phyloP scores from a whole-genome alignment of 30 jellyfish, hydroid and myxozoan species.

The Chironex yamaguchii region DNA sequence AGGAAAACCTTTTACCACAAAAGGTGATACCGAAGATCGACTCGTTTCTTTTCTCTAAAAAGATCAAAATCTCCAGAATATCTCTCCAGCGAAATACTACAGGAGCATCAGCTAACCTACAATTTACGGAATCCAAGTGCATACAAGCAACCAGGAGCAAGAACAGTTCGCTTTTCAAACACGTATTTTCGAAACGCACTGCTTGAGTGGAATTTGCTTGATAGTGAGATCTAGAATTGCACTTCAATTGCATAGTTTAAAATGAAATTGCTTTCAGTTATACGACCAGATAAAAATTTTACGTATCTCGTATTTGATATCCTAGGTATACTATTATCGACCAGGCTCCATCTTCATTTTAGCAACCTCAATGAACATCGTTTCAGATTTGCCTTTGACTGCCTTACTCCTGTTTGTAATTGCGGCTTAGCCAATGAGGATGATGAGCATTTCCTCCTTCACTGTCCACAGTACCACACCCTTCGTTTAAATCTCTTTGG shows the following conservation, averaged over 20 bases:
- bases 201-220: constrained; percentile 12
- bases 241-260: neutral
- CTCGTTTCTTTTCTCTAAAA: constrained; percentile 2
- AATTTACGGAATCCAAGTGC: constrained; percentile 7
- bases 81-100: constrained; percentile 6
- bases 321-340: constrained; percentile 33
- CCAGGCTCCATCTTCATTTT: constrained; percentile 53
- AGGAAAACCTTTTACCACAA: constrained; percentile 3
- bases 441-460: neutral
- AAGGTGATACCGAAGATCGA: neutral
- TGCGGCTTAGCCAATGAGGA: constrained; percentile 3
- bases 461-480: constrained; percentile 17
- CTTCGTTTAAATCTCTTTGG: constrained; percentile 1
- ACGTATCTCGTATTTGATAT: constrained; percentile 49
- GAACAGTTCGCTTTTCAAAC: no score
- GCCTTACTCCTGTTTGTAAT: constrained; percentile 68
- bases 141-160: constrained; percentile 2
- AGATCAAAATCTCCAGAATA: constrained; percentile 13
- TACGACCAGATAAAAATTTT: constrained; percentile 42
- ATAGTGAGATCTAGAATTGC: constrained; percentile 12
- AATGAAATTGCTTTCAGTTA: constrained; percentile 43
- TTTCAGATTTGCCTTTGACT: constrained; percentile 60
- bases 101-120: neutral
- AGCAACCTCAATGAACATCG: constrained; percentile 50
- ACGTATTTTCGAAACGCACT: constrained; percentile 8